Evolutionary conservation across 2,888 invertebrate species (phyloP).

Genomic region (Chrysotoxum bicinctum): DNA sequence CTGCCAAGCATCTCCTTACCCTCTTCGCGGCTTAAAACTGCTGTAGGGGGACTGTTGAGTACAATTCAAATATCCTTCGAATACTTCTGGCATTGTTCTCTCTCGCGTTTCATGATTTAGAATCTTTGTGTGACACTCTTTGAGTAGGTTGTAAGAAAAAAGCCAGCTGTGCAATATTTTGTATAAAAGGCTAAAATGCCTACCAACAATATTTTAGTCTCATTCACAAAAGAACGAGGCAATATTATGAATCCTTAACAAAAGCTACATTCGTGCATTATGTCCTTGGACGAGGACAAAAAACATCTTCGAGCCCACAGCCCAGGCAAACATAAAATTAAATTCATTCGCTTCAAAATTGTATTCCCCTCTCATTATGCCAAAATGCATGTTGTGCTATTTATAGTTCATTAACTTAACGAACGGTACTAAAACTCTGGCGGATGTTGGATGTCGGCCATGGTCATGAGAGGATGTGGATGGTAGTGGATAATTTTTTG

Average conservation of each 20-base stretch:
- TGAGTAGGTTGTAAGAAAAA: neutral
- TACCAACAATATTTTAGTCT: neutral
- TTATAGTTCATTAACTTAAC: conserved; percentile 28
- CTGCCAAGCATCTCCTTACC: conserved; percentile 16
- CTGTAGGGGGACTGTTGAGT: neutral
- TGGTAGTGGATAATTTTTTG: conserved; percentile 1
- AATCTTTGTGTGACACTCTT: conserved; percentile 13
- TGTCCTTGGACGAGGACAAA: conserved; percentile 15
- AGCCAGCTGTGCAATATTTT: conserved; percentile 21
- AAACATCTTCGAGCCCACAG: neutral
- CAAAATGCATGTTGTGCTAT: conserved; percentile 39
- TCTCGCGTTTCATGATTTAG: conserved; percentile 29
- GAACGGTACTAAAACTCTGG: conserved; percentile 19
- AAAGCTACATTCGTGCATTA: conserved; percentile 25
- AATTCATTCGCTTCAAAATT: conserved; percentile 29
- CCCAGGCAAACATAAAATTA: conserved; percentile 21
- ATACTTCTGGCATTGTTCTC: conserved; percentile 20
- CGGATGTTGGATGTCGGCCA: conserved; percentile 17
- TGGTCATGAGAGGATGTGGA: conserved; percentile 16
- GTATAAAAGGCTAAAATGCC: conserved; percentile 14
- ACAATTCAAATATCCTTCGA: conserved; percentile 14
- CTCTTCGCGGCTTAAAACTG: neutral
- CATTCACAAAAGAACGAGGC: conserved; percentile 10
- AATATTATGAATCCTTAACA: conserved; percentile 25
- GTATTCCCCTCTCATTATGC: conserved; percentile 16